Percentiles rank a stretch among this genome's conserved stretches.
Conservation (phyloP, 1,140 invertebrate genomes). For the Dendrolimus kikuchii region DNA sequence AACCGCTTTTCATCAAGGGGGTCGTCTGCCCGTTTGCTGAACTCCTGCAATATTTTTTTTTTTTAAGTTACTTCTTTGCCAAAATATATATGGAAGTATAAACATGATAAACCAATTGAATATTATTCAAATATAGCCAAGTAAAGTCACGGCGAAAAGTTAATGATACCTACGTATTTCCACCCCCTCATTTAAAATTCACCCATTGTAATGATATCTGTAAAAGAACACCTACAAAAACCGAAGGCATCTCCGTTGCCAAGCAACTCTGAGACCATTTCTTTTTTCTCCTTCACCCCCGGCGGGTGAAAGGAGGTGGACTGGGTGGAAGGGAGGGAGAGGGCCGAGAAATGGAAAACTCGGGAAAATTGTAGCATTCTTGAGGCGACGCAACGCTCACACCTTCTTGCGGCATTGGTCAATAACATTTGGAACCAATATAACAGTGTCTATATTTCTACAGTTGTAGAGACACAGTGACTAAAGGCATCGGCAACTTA, state of each 20-base stretch:
- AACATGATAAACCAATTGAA: no score
- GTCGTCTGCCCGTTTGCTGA: no score
- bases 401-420: constrained; percentile 52
- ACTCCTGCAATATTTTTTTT: no score
- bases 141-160: no score
- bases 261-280: constrained; percentile 48
- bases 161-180: no score
- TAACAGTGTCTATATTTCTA: constrained; percentile 10
- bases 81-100: no score
- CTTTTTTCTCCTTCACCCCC: constrained; percentile 47
- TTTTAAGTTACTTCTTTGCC: no score
- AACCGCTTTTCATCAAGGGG: no score
- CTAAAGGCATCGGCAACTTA: no score
- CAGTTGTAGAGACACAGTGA: not conserved
- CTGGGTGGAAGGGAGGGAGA: constrained; percentile 15
- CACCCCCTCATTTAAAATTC: not conserved
- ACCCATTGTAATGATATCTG: not conserved
- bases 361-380: constrained; percentile 72
- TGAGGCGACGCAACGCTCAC: constrained; percentile 66
- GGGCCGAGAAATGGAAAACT: constrained; percentile 68
- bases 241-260: constrained; percentile 24
- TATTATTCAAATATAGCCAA: no score
- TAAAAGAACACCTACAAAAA: constrained; percentile 11
- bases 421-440: constrained; percentile 29
- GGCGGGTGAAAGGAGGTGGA: constrained; percentile 4